These are phyloP conservation scores for Noctua janthe DNA, from an alignment of 2,888 invertebrate genomes.

Conservation along the genomic window DNA sequence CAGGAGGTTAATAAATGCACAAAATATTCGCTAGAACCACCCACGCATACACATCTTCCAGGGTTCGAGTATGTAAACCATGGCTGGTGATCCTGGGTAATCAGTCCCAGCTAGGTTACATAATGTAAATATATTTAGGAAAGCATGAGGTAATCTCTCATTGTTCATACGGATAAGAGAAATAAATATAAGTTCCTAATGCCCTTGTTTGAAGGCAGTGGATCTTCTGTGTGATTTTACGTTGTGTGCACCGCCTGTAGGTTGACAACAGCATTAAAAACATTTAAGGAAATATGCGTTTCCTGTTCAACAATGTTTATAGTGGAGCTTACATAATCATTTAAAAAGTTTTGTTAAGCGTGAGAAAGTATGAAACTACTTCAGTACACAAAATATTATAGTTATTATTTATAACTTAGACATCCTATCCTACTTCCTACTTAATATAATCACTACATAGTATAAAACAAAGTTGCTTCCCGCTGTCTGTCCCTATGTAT, in stretches of 20 bases:
- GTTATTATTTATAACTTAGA: background rate
- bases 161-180: background rate
- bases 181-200: background rate
- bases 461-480: too few relatives aligned
- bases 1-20: background rate
- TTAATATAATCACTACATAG: too few relatives aligned
- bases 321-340: conserved; percentile 7
- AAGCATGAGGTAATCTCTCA: background rate
- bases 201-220: background rate
- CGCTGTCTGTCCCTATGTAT: too few relatives aligned
- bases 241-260: conserved; percentile 3
- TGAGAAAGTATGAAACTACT: conserved; percentile 2
- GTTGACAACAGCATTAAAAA: conserved; percentile 44
- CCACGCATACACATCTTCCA: background rate
- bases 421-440: too few relatives aligned
- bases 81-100: background rate
- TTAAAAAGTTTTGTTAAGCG: conserved; percentile 14
- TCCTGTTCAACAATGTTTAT: conserved; percentile 14
- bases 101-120: background rate
- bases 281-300: conserved; percentile 43
- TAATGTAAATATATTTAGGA: background rate
- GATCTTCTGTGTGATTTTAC: background rate
- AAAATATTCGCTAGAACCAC: background rate
- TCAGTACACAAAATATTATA: background rate
- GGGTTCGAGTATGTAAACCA: background rate